These are phyloP conservation scores for Azemiops feae DNA, from an alignment of 2,113 vertebrate genomes.

Conservation along the genomic window DNA sequence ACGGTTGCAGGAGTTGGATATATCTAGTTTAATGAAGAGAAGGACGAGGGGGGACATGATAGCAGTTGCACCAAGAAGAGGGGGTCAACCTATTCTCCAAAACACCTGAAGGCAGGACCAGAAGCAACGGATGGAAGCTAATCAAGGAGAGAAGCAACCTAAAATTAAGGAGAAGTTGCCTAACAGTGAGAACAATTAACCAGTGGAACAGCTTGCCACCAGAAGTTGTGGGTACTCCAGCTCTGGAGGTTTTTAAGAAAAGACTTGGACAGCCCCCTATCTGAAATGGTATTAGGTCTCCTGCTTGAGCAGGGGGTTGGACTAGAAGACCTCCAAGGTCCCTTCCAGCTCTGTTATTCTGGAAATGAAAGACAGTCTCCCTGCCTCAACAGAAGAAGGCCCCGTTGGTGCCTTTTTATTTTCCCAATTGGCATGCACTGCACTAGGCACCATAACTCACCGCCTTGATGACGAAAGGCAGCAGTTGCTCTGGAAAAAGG, in stretches of 20 bases:
- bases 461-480: conserved; percentile 78
- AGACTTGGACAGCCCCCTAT: not conserved
- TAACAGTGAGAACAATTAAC: too few species aligned
- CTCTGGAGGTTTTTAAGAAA: not conserved
- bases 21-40: too few species aligned
- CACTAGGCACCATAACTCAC: conserved; percentile 58
- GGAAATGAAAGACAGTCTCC: not conserved
- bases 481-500: conserved; percentile 83
- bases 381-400: conserved; percentile 5
- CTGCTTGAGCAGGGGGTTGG: not conserved
- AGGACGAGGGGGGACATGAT: too few species aligned
- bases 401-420: conserved; percentile 24
- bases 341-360: not conserved
- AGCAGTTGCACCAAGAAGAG: too few species aligned
- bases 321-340: not conserved
- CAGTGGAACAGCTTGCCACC: too few species aligned
- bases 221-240: too few species aligned
- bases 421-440: conserved; percentile 15
- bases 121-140: too few species aligned
- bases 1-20: too few species aligned
- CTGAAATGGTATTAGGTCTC: not conserved
- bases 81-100: too few species aligned
- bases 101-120: too few species aligned
- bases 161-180: too few species aligned
- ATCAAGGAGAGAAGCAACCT: too few species aligned